Evolutionary conservation across 2,888 invertebrate species (phyloP), one percentile per base, ranked within the genome.

Genomic region (Ophion ventricosus): DNA sequence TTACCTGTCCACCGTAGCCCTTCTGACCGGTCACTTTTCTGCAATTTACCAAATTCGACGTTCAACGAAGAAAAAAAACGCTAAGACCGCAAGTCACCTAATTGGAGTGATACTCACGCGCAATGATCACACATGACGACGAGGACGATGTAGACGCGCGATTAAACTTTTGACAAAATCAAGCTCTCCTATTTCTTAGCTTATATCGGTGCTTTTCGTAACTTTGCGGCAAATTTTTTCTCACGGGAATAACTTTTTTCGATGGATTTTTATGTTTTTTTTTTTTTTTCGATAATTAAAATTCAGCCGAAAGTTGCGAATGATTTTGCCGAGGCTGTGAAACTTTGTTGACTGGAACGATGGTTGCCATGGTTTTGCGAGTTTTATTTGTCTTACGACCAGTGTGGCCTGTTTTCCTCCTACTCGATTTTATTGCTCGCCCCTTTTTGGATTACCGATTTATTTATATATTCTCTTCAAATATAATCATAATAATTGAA

Each of bases 11-110:
- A 1, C 87, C 35, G 40, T 91, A 91, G 25, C 89, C 90, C 43
- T 91, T 91, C 77, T 91, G 91, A 49, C 76, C 61, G 61, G 89
- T 90, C 5, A 90, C 88, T 87, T 90, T 91, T 76, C 91, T 91
- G 78, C 35, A 87, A 74, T 61, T 35, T 59, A 75, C 20, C 20
- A 43, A 79, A 72, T 35, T 49, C 23, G 17, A 5, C 29, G 5
- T n/a, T 49, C 5, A 20, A 66, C 23, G 10, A 25, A 72, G 0
- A 23, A 61, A 29, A 2, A 14, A 40, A 64, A 49, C 14, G 49
- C 4, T 14, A 17, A 14, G 4, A 25, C 29, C 29, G 26, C 23
- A 59, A 59, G n/a, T 64, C 10, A 17, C 11, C 0, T 17, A 10
- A 23, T 23, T 23, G 29, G 3, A 59, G 43, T 17, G n/a, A 10